Conservation (phyloP, 2,113 vertebrate species). For the Scophthalmus maximus region DNA sequence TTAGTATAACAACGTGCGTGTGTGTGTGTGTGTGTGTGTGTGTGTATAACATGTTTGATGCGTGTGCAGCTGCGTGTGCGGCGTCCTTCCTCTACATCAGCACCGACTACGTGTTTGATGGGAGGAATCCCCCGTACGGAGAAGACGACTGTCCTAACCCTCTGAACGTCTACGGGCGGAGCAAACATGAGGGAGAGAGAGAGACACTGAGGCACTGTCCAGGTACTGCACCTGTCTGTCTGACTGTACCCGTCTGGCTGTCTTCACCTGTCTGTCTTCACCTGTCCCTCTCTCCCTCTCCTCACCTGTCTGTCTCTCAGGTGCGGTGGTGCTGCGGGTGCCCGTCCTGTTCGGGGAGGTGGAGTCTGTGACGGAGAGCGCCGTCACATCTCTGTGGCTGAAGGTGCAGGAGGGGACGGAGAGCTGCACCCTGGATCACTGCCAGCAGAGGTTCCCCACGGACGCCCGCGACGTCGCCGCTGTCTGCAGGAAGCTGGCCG, state of each 20-base stretch:
- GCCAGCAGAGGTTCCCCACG: conserved; percentile 92
- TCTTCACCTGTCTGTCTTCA: conserved; percentile 31
- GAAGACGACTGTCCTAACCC: conserved; percentile 91
- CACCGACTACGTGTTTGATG: conserved; percentile 97
- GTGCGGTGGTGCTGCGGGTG: conserved; percentile 90
- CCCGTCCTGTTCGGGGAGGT: conserved; percentile 93
- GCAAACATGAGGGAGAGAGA: conserved; percentile 93
- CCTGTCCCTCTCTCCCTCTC: neutral
- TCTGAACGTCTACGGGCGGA: conserved; percentile 93
- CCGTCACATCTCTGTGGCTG: conserved; percentile 91
- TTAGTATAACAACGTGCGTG: neutral
- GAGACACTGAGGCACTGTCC: conserved; percentile 89
- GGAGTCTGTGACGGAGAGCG: conserved; percentile 91
- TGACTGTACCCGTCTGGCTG: neutral
- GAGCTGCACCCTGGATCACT: conserved; percentile 91
- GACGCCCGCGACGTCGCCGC: conserved; percentile 89
- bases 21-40: neutral
- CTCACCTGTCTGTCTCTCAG: conserved; percentile 66
- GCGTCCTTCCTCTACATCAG: conserved; percentile 94
- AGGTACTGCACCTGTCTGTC: conserved; percentile 79
- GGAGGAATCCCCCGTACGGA: conserved; percentile 92
- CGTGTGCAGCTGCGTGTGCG: conserved; percentile 67
- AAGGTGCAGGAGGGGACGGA: conserved; percentile 88
- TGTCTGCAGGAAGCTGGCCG: conserved; percentile 90
- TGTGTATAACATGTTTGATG: neutral